Conservation (phyloP, 2,113 vertebrate genomes). For the Phaetusa simplex region DNA sequence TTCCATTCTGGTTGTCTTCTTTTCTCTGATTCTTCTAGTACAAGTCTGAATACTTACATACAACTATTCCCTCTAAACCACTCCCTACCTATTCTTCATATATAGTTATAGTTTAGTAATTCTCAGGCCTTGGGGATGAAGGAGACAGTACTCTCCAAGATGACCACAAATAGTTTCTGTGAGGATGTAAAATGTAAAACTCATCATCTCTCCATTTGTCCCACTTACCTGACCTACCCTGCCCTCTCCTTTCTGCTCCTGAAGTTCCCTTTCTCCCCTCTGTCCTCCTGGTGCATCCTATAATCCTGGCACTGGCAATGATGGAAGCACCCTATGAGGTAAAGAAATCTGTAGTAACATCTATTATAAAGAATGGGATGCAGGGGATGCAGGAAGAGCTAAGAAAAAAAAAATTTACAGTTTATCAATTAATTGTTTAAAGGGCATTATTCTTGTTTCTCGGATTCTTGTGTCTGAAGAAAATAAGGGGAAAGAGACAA, state of each 20-base stretch:
- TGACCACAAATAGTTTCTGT: not conserved
- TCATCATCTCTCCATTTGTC: not conserved
- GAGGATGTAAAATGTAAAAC: not conserved
- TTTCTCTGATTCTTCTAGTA: not conserved
- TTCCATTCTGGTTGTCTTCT: not conserved
- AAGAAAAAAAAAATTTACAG: not conserved
- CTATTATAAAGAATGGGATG: accelerated
- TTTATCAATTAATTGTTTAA: not conserved
- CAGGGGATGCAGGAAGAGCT: not conserved
- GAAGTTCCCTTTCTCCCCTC: not conserved
- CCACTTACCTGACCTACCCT: not conserved
- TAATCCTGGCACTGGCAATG: not conserved
- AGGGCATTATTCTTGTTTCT: not conserved
- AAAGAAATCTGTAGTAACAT: not conserved
- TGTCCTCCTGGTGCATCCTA: not conserved
- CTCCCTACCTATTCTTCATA: not conserved
- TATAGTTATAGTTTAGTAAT: not conserved
- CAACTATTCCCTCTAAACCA: not conserved
- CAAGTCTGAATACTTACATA: not conserved
- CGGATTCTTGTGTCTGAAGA: not conserved
- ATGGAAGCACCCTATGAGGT: not conserved
- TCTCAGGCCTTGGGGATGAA: not conserved
- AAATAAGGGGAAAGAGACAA: not conserved
- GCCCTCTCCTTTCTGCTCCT: not conserved
- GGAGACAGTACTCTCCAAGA: not conserved